These are phyloP conservation scores for Trichomycterus rosablanca DNA, from an alignment of 2,113 vertebrate species.

Conservation along the genomic window DNA sequence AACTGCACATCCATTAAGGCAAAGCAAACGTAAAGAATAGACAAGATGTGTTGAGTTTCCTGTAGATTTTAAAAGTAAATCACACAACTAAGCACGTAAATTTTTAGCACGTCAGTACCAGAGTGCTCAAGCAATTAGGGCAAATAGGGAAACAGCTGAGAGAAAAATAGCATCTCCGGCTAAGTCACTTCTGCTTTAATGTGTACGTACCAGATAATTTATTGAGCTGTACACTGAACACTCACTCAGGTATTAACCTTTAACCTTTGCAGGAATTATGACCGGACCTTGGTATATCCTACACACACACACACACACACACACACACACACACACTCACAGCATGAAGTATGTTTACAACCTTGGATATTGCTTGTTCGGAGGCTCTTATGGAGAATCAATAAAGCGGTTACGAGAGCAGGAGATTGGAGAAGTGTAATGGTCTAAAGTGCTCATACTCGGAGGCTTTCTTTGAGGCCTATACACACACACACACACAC, in stretches of 20 bases:
- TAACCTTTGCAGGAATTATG: constrained; percentile 25
- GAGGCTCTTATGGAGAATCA: constrained; percentile 46
- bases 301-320: not conserved
- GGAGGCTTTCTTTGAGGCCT: constrained; percentile 27
- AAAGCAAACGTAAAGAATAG: too few species aligned
- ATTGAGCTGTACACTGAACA: constrained; percentile 29
- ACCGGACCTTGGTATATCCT: not conserved
- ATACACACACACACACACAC: constrained; percentile 17
- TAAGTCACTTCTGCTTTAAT: not conserved
- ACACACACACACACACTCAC: not conserved
- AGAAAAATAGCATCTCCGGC: not conserved
- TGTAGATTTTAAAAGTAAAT: too few species aligned
- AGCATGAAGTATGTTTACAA: constrained; percentile 37
- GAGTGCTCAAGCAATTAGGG: too few species aligned
- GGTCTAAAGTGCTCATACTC: constrained; percentile 42
- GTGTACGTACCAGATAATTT: not conserved
- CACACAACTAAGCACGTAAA: too few species aligned
- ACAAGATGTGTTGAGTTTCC: too few species aligned
- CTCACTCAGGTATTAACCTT: constrained; percentile 15
- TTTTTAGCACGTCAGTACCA: too few species aligned
- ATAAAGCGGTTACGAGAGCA: constrained; percentile 44
- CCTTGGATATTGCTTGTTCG: constrained; percentile 40
- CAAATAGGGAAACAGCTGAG: too few species aligned
- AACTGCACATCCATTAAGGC: too few species aligned
- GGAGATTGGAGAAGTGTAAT: constrained; percentile 46